Conservation (phyloP, 2,113 vertebrate genomes). For the Alouatta palliata region DNA sequence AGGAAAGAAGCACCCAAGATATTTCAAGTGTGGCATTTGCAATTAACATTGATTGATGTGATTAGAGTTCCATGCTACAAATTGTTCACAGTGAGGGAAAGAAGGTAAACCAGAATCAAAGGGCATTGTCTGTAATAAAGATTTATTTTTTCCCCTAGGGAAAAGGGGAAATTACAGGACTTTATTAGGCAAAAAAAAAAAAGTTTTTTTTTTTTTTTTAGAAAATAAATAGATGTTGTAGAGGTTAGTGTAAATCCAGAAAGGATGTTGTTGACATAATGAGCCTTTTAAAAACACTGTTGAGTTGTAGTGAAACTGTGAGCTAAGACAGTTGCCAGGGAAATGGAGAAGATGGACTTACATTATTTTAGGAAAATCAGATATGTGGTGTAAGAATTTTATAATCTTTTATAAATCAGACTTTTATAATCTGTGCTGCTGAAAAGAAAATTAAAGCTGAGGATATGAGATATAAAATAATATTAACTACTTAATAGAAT, state of each 20-base stretch:
- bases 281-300: not conserved
- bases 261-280: not conserved
- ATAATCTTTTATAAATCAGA: too few relatives aligned
- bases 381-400: not conserved
- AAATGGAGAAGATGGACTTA: not conserved
- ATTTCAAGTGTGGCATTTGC: not conserved
- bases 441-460: not conserved
- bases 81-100: not conserved
- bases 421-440: not conserved
- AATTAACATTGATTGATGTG: not conserved
- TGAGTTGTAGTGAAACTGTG: not conserved
- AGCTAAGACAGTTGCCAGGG: not conserved
- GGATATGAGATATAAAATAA: not conserved
- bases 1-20: not conserved
- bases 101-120: not conserved
- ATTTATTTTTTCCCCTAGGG: not conserved
- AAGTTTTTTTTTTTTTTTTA: not conserved
- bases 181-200: not conserved
- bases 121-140: not conserved
- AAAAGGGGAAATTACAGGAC: not conserved
- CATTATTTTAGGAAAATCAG: not conserved
- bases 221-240: not conserved
- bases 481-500: not conserved
- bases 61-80: not conserved
- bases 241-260: not conserved